Evolutionary conservation across 2,113 vertebrate genomes (phyloP).

Genomic region (Esox niger): DNA sequence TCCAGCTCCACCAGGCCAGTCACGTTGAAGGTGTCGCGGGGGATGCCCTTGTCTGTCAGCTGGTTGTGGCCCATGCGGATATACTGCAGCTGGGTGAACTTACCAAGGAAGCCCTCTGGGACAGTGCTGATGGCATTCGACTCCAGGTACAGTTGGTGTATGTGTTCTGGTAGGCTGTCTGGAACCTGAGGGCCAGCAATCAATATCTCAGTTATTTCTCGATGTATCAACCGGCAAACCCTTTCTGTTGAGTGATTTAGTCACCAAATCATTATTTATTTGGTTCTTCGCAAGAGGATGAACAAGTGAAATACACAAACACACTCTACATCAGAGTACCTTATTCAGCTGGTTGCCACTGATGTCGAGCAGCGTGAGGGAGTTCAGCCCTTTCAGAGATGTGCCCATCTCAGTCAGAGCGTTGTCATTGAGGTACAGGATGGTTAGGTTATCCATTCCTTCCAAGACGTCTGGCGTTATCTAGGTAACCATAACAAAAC

Average conservation of each 20-base stretch:
- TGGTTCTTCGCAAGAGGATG: too few relatives aligned
- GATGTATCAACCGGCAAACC: not conserved
- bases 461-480: slow-evolving; percentile 79
- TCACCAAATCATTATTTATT: too few relatives aligned
- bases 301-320: too few relatives aligned
- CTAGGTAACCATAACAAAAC: slow-evolving; percentile 50
- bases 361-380: slow-evolving; percentile 84
- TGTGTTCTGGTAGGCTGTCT: slow-evolving; percentile 76
- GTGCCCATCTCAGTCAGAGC: slow-evolving; percentile 80
- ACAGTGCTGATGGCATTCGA: slow-evolving; percentile 84
- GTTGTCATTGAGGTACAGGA: slow-evolving; percentile 88
- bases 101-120: slow-evolving; percentile 80
- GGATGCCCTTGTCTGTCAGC: slow-evolving; percentile 85
- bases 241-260: too few relatives aligned
- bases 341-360: slow-evolving; percentile 86
- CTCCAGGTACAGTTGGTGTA: slow-evolving; percentile 94
- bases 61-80: slow-evolving; percentile 87
- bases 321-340: slow-evolving; percentile 30
- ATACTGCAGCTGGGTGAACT: slow-evolving; percentile 83
- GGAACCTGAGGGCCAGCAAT: slow-evolving; percentile 69
- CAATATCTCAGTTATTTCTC: not conserved
- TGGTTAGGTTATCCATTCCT: slow-evolving; percentile 89
- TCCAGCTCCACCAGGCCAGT: slow-evolving; percentile 92
- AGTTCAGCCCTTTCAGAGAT: slow-evolving; percentile 78
- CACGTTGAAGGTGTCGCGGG: slow-evolving; percentile 87